Base-by-base conservation (phyloP, 2,113 vertebrate species). In the Sylvia atricapilla region DNA sequence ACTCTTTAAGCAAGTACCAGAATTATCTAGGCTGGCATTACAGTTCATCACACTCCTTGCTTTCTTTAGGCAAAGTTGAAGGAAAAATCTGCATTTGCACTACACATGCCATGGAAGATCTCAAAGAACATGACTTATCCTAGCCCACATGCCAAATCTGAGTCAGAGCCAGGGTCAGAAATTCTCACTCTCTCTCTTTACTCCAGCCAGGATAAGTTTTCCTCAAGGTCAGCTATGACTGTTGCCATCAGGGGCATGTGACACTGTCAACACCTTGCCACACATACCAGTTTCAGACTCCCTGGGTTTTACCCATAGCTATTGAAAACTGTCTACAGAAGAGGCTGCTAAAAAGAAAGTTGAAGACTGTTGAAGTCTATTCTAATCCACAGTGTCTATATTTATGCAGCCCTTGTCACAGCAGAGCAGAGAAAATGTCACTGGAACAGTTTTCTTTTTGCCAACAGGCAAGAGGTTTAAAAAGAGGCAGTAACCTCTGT, bases 381-480 rank as follows among this genome's bases (percentile, higher is more conserved):
- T 96, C 89, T 94, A 75, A 95, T 80, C 81, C 66, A 46, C 3
- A 3, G 49, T 55, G 67, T 69, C 90, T 93, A 87, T 96, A 94
- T 94, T 95, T 96, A 96, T 93, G 82, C 78, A 87, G 93, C 87
- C 94, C 72, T 81, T 96, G 85, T 91, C 77, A 92, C 64, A 84
- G 88, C 53, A 84, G 82, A 89, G 44, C 85, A 95, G 55, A 79
- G 75, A 92, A 93, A 94, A 94, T 94, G 91, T 87, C 90, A 96
- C 82, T 96, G 90, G 95, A 94, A 96, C 93, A 92, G 86, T 87
- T 73, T 87, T 77, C 72, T 50, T 49, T 90, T 82, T 95, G 95
- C 94, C 94, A 96, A 72, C 76, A 95, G 90, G 81, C 84, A 94
- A 72, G 84, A 90, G 88, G 84, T 91, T 96, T 88, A 88, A 84